These are phyloP conservation scores for Mesorhabditis spiculigera DNA, from an alignment of 2,888 invertebrate species.

Conservation along the genomic window DNA sequence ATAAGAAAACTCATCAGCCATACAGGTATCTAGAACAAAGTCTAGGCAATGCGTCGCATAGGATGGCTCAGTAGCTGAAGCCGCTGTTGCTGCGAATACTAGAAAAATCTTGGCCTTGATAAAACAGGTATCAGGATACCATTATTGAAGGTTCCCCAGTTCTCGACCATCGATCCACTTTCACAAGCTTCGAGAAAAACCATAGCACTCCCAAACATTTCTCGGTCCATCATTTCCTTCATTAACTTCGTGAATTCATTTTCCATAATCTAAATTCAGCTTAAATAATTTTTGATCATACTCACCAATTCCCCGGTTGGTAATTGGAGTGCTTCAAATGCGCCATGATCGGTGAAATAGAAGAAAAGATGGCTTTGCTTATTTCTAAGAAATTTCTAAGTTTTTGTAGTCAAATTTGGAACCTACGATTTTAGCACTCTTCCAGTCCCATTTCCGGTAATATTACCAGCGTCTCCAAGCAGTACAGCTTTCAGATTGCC, in stretches of 20 bases:
- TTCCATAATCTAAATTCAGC: constrained; percentile 54
- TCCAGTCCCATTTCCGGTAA: constrained; percentile 62
- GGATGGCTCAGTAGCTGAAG: not conserved
- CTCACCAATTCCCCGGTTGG: constrained; percentile 58
- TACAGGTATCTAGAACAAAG: not conserved
- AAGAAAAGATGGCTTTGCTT: constrained; percentile 66
- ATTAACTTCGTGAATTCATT: constrained; percentile 45
- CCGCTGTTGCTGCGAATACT: not conserved
- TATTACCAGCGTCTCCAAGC: constrained; percentile 61
- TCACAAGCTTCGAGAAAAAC: constrained; percentile 67
- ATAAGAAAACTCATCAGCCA: constrained; percentile 4
- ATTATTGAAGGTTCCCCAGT: constrained; percentile 18
- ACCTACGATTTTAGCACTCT: constrained; percentile 61
- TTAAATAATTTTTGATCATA: constrained; percentile 17
- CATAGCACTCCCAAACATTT: constrained; percentile 63
- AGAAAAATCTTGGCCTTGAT: not conserved
- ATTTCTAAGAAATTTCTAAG: constrained; percentile 48
- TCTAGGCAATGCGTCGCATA: not conserved
- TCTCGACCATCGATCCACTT: constrained; percentile 67
- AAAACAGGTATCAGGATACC: not conserved
- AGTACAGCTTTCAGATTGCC: constrained; percentile 56
- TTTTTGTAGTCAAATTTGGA: not conserved
- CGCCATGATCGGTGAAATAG: constrained; percentile 68
- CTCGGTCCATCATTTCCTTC: constrained; percentile 58
- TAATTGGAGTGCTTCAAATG: constrained; percentile 64